Evolutionary conservation across 2,888 invertebrate species (phyloP), one percentile per base, ranked within the genome.

Genomic region (Reticulitermes lucifugus): DNA sequence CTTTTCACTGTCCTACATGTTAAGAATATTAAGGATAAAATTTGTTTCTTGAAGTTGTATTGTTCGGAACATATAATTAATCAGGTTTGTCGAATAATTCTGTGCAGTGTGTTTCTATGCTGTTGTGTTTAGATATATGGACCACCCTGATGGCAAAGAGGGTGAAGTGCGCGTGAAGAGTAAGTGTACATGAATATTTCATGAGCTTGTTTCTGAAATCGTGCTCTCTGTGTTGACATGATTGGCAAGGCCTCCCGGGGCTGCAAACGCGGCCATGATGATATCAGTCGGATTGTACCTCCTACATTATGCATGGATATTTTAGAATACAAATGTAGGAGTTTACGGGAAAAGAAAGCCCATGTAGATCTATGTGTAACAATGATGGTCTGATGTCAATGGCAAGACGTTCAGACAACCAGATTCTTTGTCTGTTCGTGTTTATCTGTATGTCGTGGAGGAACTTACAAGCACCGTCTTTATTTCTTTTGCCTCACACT

Each of bases 281-380:
- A 46, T 77, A 77, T 77, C 77, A 77, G 77, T 77, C n/a, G 9
- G 46, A 41, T 46, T 77, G 77, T 46, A 22, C 46, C 77, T 77
- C 10, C 46, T 77, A 77, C 77, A 77, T 77, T 77, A 77, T 77
- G 77, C 51, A 77, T 77, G 77, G 77, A 77, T 77, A 46, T 46
- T 77, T 77, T 77, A 77, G 43, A 77, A 77, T 77, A 77, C 46
- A 46, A 77, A 77, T 46, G 46, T 77, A n/a, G n/a, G 73, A 73
- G 25, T 73, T 73, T 73, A 73, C 73, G 5, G 25, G 71, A 35
- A 73, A 73, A 46, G 46, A 46, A 21, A 9, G 46, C 14, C 21
- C 6, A 22, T 22, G 9, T 35, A 35, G 35, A 35, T 35, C 35
- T 21, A n/a, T 43, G 77, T 51, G 73, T 5, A 43, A 7, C 43